A percentile compares a stretch with the other conserved stretches of the same genome.
Conservation (phyloP, 2,797 vertebrate genomes). For the Alosa sapidissima region DNA sequence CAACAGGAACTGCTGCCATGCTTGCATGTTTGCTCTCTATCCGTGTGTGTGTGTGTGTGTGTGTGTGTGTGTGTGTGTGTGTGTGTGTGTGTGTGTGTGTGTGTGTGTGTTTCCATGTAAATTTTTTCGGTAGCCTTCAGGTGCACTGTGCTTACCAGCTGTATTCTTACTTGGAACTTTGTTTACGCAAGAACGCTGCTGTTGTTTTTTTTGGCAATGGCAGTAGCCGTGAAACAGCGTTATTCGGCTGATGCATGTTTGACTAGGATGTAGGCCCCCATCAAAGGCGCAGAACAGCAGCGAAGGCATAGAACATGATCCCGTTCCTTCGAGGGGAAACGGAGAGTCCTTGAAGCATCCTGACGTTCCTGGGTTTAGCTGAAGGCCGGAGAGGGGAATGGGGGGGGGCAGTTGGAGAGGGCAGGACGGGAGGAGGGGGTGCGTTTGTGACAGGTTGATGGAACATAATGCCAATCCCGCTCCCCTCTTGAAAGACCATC, state of each 20-base stretch:
- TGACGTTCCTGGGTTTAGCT: constrained; percentile 34
- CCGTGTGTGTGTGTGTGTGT: background rate
- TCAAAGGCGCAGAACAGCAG: background rate
- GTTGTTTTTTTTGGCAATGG: background rate
- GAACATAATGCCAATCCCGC: constrained; percentile 73
- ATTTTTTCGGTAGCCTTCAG: background rate
- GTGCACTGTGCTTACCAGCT: background rate
- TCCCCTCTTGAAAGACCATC: constrained; percentile 84
- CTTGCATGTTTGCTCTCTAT: background rate
- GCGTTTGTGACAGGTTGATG: constrained; percentile 76
- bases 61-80: background rate
- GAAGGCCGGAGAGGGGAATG: background rate
- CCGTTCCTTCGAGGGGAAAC: constrained; percentile 10
- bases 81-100: constrained; percentile 3
- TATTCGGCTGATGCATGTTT: background rate
- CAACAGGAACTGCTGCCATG: constrained; percentile 26
- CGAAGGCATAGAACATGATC: constrained; percentile 41
- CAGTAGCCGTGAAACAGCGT: background rate
- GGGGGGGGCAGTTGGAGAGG: background rate
- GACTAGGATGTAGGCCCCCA: background rate
- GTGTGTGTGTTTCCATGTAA: constrained; percentile 26
- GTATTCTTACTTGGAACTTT: background rate
- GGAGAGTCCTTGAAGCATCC: constrained; percentile 47
- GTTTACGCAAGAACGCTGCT: background rate
- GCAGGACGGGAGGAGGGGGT: constrained; percentile 8